phyloP scores from a whole-genome alignment of 2,888 invertebrate species.

The Malthinus seriepunctatus region DNA sequence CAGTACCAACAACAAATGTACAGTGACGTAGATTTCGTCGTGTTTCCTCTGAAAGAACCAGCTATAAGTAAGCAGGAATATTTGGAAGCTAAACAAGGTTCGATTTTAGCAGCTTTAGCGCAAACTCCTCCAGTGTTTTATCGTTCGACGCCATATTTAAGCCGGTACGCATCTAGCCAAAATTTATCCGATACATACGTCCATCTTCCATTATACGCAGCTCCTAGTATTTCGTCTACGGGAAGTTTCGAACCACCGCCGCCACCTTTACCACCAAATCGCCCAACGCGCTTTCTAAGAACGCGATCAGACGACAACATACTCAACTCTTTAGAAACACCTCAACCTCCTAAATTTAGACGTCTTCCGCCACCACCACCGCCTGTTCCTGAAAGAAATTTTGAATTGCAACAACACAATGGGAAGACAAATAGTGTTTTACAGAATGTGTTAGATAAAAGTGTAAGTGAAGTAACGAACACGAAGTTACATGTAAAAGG shows the following conservation, averaged over 20 bases:
- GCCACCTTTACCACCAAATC: slow-evolving; percentile 66
- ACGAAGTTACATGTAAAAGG: slow-evolving; percentile 21
- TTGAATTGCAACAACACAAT: slow-evolving; percentile 40
- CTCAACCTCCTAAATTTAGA: slow-evolving; percentile 59
- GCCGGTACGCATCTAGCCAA: slow-evolving; percentile 79
- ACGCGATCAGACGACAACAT: slow-evolving; percentile 84
- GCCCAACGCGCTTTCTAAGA: slow-evolving; percentile 65
- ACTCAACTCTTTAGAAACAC: slow-evolving; percentile 67
- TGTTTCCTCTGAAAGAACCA: slow-evolving; percentile 88
- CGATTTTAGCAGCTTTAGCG: slow-evolving; percentile 66
- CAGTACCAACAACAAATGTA: slow-evolving; percentile 88
- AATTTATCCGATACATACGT: slow-evolving; percentile 77
- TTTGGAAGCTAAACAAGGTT: slow-evolving; percentile 83
- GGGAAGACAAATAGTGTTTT: slow-evolving; percentile 16
- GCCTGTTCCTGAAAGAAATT: slow-evolving; percentile 54
- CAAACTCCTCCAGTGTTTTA: slow-evolving; percentile 76
- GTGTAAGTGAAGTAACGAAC: slow-evolving; percentile 26
- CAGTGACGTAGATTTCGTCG: slow-evolving; percentile 90
- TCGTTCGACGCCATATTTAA: slow-evolving; percentile 80
- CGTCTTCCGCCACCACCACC: slow-evolving; percentile 59
- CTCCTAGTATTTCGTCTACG: slow-evolving; percentile 68
- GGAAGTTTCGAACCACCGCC: slow-evolving; percentile 65
- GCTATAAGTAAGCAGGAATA: slow-evolving; percentile 90
- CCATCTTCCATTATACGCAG: slow-evolving; percentile 71
- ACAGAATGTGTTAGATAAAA: slow-evolving; percentile 41